Percentiles rank a stretch among this genome's conserved stretches.
Conservation (phyloP, 2,888 invertebrate genomes). For the Standfussiana lucernea region DNA sequence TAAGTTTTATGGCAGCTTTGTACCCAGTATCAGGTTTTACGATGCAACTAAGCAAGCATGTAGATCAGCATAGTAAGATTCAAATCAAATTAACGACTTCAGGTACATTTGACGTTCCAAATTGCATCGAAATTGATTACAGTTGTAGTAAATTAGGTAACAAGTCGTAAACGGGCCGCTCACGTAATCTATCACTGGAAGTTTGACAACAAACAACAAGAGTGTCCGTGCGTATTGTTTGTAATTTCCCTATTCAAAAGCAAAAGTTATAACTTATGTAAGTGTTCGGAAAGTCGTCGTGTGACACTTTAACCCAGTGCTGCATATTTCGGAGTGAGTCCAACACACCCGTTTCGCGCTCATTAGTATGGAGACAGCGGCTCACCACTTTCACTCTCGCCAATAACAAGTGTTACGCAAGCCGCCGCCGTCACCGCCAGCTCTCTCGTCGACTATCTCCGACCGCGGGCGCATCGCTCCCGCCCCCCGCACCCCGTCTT, state of each 20-base stretch:
- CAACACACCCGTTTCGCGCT: constrained; percentile 84
- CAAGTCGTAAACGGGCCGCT: constrained; percentile 27
- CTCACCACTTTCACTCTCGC: constrained; percentile 89
- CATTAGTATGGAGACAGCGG: constrained; percentile 89
- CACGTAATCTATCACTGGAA: constrained; percentile 34
- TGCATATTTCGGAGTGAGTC: constrained; percentile 78
- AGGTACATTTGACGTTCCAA: constrained; percentile 9
- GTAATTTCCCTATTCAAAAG: constrained; percentile 76
- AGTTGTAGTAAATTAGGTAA: constrained; percentile 48
- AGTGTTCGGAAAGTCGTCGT: constrained; percentile 79
- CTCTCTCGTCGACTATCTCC: constrained; percentile 82
- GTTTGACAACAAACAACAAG: constrained; percentile 53
- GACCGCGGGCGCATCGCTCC: constrained; percentile 62
- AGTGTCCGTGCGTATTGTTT: constrained; percentile 55
- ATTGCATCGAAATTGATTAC: constrained; percentile 29
- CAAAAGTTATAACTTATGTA: constrained; percentile 81
- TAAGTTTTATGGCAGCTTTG: constrained; percentile 7
- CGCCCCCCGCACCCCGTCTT: constrained; percentile 38
- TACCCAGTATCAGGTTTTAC: constrained; percentile 1
- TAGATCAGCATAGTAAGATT: constrained; percentile 11
- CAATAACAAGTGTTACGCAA: constrained; percentile 89
- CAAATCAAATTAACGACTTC: constrained; percentile 2
- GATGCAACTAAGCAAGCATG: constrained; percentile 14
- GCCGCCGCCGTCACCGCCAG: constrained; percentile 73
- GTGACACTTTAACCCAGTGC: constrained; percentile 87